Conservation (phyloP, 2,888 invertebrate genomes). For the Agriopis aurantiaria region DNA sequence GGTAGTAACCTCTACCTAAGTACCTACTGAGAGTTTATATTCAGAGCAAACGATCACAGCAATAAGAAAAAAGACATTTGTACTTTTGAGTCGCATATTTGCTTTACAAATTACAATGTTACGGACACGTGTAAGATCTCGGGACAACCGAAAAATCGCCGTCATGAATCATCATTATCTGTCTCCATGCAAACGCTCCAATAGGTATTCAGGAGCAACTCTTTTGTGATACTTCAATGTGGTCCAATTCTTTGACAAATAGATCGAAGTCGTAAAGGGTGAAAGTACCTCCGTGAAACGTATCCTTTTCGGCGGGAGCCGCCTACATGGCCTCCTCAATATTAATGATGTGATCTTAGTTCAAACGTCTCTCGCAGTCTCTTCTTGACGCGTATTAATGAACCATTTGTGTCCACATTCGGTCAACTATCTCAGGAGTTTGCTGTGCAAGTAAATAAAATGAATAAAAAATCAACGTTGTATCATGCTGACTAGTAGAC, state of each 20-base stretch:
- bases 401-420: conserved; percentile 75
- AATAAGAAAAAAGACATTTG: neutral
- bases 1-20: too few relatives aligned
- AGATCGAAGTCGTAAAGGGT: conserved; percentile 80
- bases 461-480: neutral
- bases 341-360: conserved; percentile 85
- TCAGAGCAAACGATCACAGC: too few relatives aligned
- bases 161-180: conserved; percentile 55
- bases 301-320: conserved; percentile 74
- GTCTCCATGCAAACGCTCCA: conserved; percentile 36
- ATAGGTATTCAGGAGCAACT: conserved; percentile 50
- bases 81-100: neutral
- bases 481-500: too few relatives aligned
- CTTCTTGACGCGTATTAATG: conserved; percentile 82
- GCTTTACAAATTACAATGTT: conserved; percentile 44
- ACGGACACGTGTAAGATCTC: conserved; percentile 26
- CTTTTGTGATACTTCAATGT: conserved; percentile 61
- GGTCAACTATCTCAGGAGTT: conserved; percentile 63
- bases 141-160: conserved; percentile 66
- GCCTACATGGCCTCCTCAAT: conserved; percentile 80
- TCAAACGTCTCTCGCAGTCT: conserved; percentile 77
- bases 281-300: conserved; percentile 78
- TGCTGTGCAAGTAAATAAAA: conserved; percentile 50
- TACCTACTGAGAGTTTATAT: too few relatives aligned
- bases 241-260: conserved; percentile 72